Evolutionary conservation across 2,797 vertebrate genomes (phyloP).

Genomic region (Mormyrops boulengeri): DNA sequence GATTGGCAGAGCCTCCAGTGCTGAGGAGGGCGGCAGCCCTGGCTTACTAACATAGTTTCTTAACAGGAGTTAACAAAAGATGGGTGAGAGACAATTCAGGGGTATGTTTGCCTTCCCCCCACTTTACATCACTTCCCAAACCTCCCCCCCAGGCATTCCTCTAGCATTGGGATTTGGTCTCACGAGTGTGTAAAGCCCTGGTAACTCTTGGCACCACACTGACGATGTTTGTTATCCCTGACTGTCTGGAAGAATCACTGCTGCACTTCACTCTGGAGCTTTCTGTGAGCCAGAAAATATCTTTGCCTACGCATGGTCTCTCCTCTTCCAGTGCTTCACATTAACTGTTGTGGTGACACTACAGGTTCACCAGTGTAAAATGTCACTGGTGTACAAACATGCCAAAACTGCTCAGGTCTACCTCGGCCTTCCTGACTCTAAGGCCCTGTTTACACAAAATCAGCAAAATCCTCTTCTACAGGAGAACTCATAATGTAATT

Average conservation of each 20-base stretch:
- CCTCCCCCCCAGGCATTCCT: neutral
- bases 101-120: neutral
- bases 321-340: neutral
- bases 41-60: slow-evolving; percentile 48
- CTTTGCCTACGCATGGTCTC: neutral
- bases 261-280: neutral
- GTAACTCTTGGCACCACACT: neutral
- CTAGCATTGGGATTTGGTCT: neutral
- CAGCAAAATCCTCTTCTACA: neutral
- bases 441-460: neutral
- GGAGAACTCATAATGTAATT: neutral
- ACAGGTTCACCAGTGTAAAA: neutral
- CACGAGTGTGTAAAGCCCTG: neutral
- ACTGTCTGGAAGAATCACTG: neutral
- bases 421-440: neutral
- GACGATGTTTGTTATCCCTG: neutral
- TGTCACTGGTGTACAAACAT: neutral
- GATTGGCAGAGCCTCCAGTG: slow-evolving; percentile 52
- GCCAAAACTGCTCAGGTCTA: neutral
- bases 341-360: neutral
- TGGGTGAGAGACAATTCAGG: slow-evolving; percentile 23
- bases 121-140: neutral
- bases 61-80: slow-evolving; percentile 38
- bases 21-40: slow-evolving; percentile 42
- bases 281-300: neutral